Evolutionary conservation across 2,113 vertebrate species (phyloP).

Genomic region (Bombycilla garrulus): DNA sequence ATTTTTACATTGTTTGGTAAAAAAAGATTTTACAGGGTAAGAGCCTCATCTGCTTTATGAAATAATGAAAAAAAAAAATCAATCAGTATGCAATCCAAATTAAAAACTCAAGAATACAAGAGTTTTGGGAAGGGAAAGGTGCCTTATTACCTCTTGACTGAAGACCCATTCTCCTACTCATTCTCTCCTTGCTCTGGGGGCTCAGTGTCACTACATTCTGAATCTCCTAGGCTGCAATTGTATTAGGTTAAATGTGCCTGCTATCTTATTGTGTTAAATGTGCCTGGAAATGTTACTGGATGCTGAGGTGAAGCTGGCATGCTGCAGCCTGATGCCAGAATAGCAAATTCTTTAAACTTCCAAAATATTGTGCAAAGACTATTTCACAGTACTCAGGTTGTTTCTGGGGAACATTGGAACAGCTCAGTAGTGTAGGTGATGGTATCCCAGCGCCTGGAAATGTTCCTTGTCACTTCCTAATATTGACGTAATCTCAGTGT

Average conservation of each 20-base stretch:
- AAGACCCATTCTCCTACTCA: not conserved
- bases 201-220: not conserved
- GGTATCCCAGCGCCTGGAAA: not conserved
- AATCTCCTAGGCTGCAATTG: not conserved
- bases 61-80: not conserved
- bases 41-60: not conserved
- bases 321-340: not conserved
- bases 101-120: not conserved
- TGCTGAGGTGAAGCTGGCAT: not conserved
- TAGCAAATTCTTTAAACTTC: not conserved
- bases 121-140: not conserved
- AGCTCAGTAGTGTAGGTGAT: not conserved
- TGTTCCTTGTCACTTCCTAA: not conserved
- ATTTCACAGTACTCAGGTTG: not conserved
- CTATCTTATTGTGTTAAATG: not conserved
- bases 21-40: not conserved
- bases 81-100: not conserved
- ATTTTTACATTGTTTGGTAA: not conserved
- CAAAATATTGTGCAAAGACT: not conserved
- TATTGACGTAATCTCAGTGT: not conserved
- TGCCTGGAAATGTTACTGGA: not conserved
- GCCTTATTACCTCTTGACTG: not conserved
- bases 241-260: not conserved
- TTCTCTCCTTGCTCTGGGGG: accelerated
- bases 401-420: not conserved